Evolutionary conservation across 2,888 invertebrate genomes (phyloP).

Genomic region (Galeruca laticollis): DNA sequence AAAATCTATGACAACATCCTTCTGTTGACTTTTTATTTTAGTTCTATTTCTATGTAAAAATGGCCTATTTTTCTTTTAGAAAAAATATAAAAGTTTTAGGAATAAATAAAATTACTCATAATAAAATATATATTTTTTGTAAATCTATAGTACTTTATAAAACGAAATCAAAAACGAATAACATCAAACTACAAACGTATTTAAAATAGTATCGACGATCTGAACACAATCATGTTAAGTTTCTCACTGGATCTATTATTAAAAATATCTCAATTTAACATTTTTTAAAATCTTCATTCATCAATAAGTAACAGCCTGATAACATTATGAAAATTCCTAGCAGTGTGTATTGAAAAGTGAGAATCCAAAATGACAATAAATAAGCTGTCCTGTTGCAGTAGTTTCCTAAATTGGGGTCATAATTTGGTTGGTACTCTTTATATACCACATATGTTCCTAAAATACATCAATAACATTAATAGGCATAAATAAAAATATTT

Average conservation of each 20-base stretch:
- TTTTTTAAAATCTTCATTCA: slow-evolving; percentile 56
- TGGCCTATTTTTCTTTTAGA: no score
- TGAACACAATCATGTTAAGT: neutral
- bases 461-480: slow-evolving; percentile 34
- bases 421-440: slow-evolving; percentile 60
- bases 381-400: slow-evolving; percentile 60
- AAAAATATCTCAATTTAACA: neutral
- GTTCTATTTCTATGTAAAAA: no score
- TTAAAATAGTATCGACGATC: neutral
- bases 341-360: slow-evolving; percentile 60
- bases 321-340: slow-evolving; percentile 58
- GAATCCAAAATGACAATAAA: slow-evolving; percentile 61
- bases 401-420: slow-evolving; percentile 45
- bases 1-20: no score
- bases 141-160: no score
- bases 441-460: slow-evolving; percentile 59
- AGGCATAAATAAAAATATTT: no score
- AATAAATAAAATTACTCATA: no score
- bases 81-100: no score
- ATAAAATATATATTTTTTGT: no score
- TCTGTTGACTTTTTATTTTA: no score
- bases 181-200: neutral
- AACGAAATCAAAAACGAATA: neutral
- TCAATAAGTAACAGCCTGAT: slow-evolving; percentile 59
- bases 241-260: neutral